Evolutionary conservation across 1,140 invertebrate genomes (phyloP).

Genomic region (Camponotus vicinus): DNA sequence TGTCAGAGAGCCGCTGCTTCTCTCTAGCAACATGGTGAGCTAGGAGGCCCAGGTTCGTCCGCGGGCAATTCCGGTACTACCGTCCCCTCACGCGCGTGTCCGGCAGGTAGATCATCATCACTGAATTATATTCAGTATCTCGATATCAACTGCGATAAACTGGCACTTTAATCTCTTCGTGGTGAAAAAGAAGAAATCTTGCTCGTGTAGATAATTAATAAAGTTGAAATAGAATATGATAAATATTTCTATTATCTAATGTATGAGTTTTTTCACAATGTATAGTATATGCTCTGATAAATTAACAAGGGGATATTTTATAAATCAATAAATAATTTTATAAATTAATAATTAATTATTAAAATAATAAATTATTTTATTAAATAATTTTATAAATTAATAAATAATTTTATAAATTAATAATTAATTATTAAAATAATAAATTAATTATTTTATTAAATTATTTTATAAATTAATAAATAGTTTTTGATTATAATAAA

Average conservation of each 20-base stretch:
- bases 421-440: no score
- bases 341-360: no score
- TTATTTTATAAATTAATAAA: conserved; percentile 3
- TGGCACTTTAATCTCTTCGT: neutral
- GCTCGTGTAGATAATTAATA: neutral
- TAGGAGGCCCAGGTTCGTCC: conserved; percentile 41
- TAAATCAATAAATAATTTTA: neutral
- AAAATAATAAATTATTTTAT: no score
- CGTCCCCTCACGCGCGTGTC: conserved; percentile 41
- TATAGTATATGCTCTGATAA: neutral
- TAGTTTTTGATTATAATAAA: neutral
- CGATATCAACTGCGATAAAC: conserved; percentile 19
- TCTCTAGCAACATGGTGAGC: conserved; percentile 31
- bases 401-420: no score
- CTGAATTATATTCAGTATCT: conserved; percentile 21
- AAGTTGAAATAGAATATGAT: neutral
- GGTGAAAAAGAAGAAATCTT: neutral
- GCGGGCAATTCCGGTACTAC: conserved; percentile 37
- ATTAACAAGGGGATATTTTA: neutral
- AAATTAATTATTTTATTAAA: no score
- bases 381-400: no score
- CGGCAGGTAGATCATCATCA: conserved; percentile 19
- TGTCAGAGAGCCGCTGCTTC: conserved; percentile 85
- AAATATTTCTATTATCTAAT: neutral
- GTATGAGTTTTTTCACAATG: neutral